Conservation (phyloP, 2,113 vertebrate species). For the Cichladusa arquata region DNA sequence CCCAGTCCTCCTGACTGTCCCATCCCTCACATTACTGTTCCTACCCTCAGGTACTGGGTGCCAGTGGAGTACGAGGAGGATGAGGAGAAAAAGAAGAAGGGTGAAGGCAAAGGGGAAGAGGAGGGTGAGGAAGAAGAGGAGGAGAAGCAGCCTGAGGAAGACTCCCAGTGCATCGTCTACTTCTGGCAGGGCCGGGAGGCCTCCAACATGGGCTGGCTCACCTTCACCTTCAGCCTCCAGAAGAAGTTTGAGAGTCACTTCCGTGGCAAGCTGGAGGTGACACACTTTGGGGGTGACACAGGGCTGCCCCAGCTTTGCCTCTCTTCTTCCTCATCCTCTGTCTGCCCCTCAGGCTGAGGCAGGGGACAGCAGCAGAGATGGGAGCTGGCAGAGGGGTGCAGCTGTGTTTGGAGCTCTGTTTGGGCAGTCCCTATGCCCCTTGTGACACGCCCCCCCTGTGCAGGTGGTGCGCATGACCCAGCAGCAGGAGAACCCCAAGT, state of each 20-base stretch:
- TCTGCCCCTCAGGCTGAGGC: not conserved
- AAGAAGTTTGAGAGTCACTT: slow-evolving; percentile 99
- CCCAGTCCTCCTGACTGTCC: not conserved
- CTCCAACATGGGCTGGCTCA: slow-evolving; percentile 99
- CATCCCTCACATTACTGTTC: not conserved
- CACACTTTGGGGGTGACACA: not conserved
- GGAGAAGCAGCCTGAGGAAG: slow-evolving; percentile 92
- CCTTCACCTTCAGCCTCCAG: slow-evolving; percentile 98
- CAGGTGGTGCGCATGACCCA: slow-evolving; percentile 98
- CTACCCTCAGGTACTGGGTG: slow-evolving; percentile 88
- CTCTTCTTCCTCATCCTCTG: too few relatives aligned
- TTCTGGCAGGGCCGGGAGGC: slow-evolving; percentile 99
- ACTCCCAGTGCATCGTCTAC: slow-evolving; percentile 97
- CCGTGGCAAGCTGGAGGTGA: slow-evolving; percentile 92
- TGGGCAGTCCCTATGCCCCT: not conserved
- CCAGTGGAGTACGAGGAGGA: slow-evolving; percentile 91
- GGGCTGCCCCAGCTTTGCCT: not conserved
- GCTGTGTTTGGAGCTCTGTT: not conserved
- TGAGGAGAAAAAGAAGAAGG: slow-evolving; percentile 64
- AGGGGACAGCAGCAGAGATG: not conserved
- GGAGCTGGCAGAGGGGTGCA: not conserved
- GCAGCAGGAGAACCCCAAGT: slow-evolving; percentile 98
- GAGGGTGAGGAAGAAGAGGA: slow-evolving; percentile 77
- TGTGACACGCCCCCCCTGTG: not conserved
- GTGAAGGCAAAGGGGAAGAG: slow-evolving; percentile 43